Evolutionary conservation across 2,888 invertebrate species (phyloP), one percentile per base, ranked within the genome.

Genomic region (Pyralis farinalis): DNA sequence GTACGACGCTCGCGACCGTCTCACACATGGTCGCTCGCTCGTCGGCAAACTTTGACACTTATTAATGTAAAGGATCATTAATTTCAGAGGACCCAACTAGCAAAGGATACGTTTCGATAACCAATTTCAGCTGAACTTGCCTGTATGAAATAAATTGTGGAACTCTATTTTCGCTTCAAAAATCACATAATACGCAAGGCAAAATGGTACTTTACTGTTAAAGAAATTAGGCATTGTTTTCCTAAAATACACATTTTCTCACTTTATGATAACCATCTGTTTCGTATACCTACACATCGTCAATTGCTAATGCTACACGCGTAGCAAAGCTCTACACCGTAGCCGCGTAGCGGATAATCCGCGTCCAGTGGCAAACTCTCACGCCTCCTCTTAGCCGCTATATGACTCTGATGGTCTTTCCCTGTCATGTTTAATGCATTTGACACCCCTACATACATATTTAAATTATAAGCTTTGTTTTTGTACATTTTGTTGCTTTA

Each of bases 11-110:
- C 52, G 51, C 55, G 34, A 44, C 48, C 57, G 53, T 52, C 57
- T 67, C 73, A 55, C 72, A 64, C 58, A 57, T 55, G 33, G 42
- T 43, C 53, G 44, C 57, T 37, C 42, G 49, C 49, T 58, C 55
- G 57, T 59, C 64, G 69, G 63, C 69, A 69, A 82, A 84, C 78
- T 86, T 85, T 77, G 78, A 82, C 79, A 83, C 81, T 81, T 84
- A 83, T 83, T 83, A 77, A 83, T 85, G 81, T 83, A 77, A 81
- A 73, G 78, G 74, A 61, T 72, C 83, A 75, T 85, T 85, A 83
- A 79, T 77, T 78, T 73, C 65, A 64, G 62, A 72, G 68, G 53
- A 59, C 64, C 62, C 57, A 64, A 68, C 59, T 62, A 55, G 53
- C 61, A 59, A 63, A 65, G 60, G 58, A 63, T 47, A 55, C 59